Evolutionary conservation across 2,797 vertebrate genomes (phyloP).

Genomic region (Hemitrygon akajei): DNA sequence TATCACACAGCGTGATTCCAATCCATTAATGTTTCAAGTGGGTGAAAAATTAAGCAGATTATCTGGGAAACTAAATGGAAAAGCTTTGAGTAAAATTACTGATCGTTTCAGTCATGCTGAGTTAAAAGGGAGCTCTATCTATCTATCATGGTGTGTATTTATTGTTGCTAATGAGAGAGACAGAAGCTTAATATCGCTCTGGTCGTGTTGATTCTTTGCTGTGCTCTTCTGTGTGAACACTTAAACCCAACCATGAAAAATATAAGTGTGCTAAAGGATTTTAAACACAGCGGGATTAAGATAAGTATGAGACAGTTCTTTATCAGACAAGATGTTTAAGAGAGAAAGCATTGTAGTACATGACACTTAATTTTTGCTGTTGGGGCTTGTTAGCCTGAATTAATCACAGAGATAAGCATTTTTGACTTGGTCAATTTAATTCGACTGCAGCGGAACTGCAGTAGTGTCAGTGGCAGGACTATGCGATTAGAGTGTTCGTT

Average conservation of each 20-base stretch:
- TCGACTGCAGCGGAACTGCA: background rate
- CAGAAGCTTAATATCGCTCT: background rate
- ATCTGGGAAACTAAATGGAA: constrained; percentile 5
- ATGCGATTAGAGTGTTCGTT: background rate
- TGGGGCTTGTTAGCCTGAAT: constrained; percentile 29
- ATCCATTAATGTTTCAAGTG: constrained; percentile 21
- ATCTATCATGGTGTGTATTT: constrained; percentile 13
- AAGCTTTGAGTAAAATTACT: constrained; percentile 12
- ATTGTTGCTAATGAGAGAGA: constrained; percentile 3
- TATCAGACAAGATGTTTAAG: constrained; percentile 24
- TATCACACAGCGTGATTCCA: background rate
- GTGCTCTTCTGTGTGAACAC: background rate
- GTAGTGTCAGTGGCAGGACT: background rate
- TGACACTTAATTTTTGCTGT: constrained; percentile 15
- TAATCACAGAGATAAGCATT: background rate
- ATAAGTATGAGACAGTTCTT: background rate
- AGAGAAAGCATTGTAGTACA: background rate
- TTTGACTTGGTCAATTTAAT: constrained; percentile 12
- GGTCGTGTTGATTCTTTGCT: background rate
- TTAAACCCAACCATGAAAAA: background rate
- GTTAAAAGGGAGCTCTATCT: constrained; percentile 24
- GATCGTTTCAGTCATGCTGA: constrained; percentile 11
- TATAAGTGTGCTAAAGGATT: background rate
- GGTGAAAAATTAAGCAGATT: constrained; percentile 22
- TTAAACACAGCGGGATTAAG: background rate